Percentiles rank a stretch among this genome's conserved stretches.
These are phyloP conservation scores for Oeneis ivallda DNA, from an alignment of 2,888 invertebrate species.

Conservation along the genomic window DNA sequence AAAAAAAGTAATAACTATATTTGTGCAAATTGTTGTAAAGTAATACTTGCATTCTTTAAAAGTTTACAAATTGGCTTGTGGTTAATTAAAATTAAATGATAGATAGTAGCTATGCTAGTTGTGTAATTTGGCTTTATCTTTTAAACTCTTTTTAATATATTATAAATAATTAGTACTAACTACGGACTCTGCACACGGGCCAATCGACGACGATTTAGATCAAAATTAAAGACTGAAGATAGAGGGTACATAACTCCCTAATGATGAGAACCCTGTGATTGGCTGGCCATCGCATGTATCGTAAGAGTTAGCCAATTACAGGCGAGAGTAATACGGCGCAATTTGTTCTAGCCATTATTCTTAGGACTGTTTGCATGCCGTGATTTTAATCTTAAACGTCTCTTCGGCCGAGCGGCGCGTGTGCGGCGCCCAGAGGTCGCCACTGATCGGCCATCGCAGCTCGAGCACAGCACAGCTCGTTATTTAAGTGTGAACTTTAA, in stretches of 20 bases:
- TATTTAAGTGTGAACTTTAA: not conserved
- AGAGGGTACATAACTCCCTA: no score
- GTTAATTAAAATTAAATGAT: not conserved
- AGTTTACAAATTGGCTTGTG: not conserved
- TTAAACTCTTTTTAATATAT: not conserved
- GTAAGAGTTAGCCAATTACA: no score
- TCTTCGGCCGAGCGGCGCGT: not conserved
- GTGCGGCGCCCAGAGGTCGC: not conserved
- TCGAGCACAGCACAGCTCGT: not conserved
- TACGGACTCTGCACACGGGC: not conserved
- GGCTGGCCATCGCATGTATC: no score
- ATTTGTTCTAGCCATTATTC: no score
- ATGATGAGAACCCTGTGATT: no score
- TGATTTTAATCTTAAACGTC: no score
- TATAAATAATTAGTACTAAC: not conserved
- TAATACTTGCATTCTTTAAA: not conserved
- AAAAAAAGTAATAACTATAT: not conserved
- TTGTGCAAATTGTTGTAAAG: not conserved
- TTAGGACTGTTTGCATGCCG: no score
- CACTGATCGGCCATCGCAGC: not conserved
- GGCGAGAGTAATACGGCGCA: no score
- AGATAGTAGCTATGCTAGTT: not conserved
- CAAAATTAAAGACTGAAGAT: no score
- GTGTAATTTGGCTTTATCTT: not conserved
- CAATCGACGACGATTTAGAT: not conserved